Evolutionary conservation across 2,888 invertebrate species (phyloP).

Genomic region (Thecophora atra): DNA sequence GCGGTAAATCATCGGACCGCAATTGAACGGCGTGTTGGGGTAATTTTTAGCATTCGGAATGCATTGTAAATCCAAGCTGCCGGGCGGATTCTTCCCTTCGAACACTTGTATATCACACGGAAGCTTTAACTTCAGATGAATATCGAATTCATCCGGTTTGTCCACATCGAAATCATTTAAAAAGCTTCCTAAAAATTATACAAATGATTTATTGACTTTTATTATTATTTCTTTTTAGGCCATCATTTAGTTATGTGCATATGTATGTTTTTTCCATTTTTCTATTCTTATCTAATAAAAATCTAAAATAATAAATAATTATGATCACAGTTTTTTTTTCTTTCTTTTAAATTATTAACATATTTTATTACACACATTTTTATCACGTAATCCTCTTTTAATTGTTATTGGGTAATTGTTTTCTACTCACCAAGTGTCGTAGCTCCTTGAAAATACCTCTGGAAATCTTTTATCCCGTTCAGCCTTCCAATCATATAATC

Average conservation of each 20-base stretch:
- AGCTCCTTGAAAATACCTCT: conserved; percentile 4
- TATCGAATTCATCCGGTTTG: conserved; percentile 54
- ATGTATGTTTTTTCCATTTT: too few relatives aligned
- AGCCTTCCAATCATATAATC: conserved; percentile 43
- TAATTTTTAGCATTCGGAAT: background rate
- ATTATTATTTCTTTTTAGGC: too few relatives aligned
- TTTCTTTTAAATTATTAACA: too few relatives aligned
- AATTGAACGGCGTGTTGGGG: background rate
- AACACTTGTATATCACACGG: conserved; percentile 32
- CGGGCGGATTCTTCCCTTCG: background rate
- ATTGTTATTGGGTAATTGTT: too few relatives aligned
- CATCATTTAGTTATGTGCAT: too few relatives aligned
- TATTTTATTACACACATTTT: too few relatives aligned
- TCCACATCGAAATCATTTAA: conserved; percentile 47
- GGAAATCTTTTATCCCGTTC: conserved; percentile 25
- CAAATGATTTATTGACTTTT: too few relatives aligned
- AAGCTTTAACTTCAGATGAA: conserved; percentile 47
- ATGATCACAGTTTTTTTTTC: too few relatives aligned
- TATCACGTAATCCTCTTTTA: too few relatives aligned
- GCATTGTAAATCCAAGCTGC: conserved; percentile 37
- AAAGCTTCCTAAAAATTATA: conserved; percentile 50
- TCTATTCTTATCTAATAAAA: too few relatives aligned
- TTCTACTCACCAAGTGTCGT: conserved; percentile 4
- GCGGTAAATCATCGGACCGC: conserved; percentile 43
- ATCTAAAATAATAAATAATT: too few relatives aligned